Base-by-base conservation (phyloP, 2,113 vertebrate species). In the Sinocyclocheilus grahami region DNA sequence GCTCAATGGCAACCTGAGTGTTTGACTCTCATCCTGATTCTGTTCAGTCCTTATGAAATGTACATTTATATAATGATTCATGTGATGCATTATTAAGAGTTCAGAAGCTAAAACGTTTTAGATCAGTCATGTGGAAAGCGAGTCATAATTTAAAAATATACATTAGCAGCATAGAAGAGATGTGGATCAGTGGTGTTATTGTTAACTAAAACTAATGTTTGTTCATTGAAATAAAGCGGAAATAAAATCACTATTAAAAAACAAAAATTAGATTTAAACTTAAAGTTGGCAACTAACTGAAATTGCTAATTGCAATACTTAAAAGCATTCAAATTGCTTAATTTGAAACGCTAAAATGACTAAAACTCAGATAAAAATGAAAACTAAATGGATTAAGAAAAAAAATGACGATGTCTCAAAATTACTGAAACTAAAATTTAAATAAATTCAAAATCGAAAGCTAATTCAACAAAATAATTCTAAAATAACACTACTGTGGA, bases 1-100 rank as follows among this genome's bases (percentile, higher is more conserved):
- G 27, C 24, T 39, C 67, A 74, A 83, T 42, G 81, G n/a, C 83
- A 51, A 90, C 11, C 63, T 77, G 3, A 12, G 22, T 67, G 62
- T 82, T 62, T 79, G 55, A 79, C 22, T 79, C 20, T 14, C 11
- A 2, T 60, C 53, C 10, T 60, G 53, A 11, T 60, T 79, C 3
- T 78, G 18, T 39, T 39, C 1, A 10, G 46, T 55, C 9, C 51
- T 60, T 60, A n/a, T 48, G 42, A 5, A 33, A 58, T 42, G 33
- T 62, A 0, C 5, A 16, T 58, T 55, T 58, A 22, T 78, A 12
- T 60, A 78, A 55, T 33, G 51, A 39, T 55, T 42, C 9, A 58
- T 5, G 24, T 24, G 6, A 39, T 62, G 78, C 6, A 16, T 37
- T 80, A 62, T 24, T 86, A 33, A n/a, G 74, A 69, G 33, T 1